Evolutionary conservation across 1,140 invertebrate genomes (phyloP), one percentile per base, ranked within the genome.

Genomic region (Drosophila lacteicornis): DNA sequence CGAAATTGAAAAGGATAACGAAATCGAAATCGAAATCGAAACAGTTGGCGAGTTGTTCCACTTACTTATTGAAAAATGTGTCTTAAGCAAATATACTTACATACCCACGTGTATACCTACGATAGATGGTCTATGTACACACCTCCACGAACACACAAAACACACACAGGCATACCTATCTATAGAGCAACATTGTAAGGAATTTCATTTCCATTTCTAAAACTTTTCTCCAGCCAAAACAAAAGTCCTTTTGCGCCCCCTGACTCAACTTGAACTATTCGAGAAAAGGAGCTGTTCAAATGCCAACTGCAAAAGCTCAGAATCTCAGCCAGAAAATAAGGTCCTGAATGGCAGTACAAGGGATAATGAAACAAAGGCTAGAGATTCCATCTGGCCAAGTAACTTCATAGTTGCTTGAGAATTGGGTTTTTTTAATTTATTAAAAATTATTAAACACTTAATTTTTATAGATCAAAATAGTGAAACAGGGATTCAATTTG

Each of bases 51-150:
- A 79, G 65, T 82, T 80, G 66, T 80, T 75, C 69, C 53, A 88
- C 80, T 88, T 87, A 87, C 71, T 87, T 83, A 83, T 83, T 88
- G 77, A 74, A 79, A 83, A 87, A 87, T 87, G 83, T 87, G 83
- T 87, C 83, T 87, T 87, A 87, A 74, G 70, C 59, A 46, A 79
- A 73, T 70, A 57, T 70, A 50, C 49, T 57, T 62, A 69, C 53
- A 69, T 69, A 47, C 53, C 45, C 51, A 82, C 47, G 57, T 57
- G 60, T 65, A 55, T 65, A 47, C 45, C 55, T 60, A 70, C 42
- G 60, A 67, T 65, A 73, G 42, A 71, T 60, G 50, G 65, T 56
- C 60, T 53, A 57, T 58, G 51, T 69, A 62, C 61, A 66, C 55
- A 30, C 43, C 12, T 36, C 27, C 27, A 22, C 61, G 19, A 27